Base-by-base conservation (phyloP, 1,140 invertebrate species). In the Magallana gigas region DNA sequence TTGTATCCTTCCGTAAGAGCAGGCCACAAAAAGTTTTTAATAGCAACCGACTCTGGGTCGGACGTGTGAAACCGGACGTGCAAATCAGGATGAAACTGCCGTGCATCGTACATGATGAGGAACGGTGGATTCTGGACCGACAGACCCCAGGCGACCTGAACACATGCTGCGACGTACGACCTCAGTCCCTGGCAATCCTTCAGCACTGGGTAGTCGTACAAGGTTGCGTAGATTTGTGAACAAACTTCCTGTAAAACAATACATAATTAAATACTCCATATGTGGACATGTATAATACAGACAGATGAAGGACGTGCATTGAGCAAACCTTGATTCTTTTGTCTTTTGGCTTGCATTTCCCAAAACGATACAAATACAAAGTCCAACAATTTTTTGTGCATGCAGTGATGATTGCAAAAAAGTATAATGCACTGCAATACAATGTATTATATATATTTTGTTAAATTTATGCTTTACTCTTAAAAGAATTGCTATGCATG, bases 161-260 rank as follows among this genome's bases (percentile, higher is more conserved):
- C 96, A 91, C 96, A 96, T 57, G 96, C 95, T 71, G 95, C 92
- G 7, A 97, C 96, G 91, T 97, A 97, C 64, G 95, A 95, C 71
- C 95, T 93, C 12, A 97, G 94, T 71, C 96, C 96, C 23, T 95
- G 90, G 91, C 96, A 97, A 12, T 94, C 92, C 92, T 96, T 96
- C 11, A 97, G 94, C 91, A 96, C 96, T 6, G 97, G 97, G 93
- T 97, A 97, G 93, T 97, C 97, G 92, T 97, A 97, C 18, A 97
- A 94, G 2, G 97, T 97, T 12, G 96, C 95, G 95, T 96, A 96
- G 68, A 97, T 95, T 91, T 96, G 96, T 84, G 95, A 94, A 85
- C 95, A 96, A 1, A 97, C 96, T 88, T 97, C 96, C 96, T 97
- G 92, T 14, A 92, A 92, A 58, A 85, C 16, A 89, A 87, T 11